Conservation (phyloP, 2,113 vertebrate genomes). For the Neoarius graeffei region DNA sequence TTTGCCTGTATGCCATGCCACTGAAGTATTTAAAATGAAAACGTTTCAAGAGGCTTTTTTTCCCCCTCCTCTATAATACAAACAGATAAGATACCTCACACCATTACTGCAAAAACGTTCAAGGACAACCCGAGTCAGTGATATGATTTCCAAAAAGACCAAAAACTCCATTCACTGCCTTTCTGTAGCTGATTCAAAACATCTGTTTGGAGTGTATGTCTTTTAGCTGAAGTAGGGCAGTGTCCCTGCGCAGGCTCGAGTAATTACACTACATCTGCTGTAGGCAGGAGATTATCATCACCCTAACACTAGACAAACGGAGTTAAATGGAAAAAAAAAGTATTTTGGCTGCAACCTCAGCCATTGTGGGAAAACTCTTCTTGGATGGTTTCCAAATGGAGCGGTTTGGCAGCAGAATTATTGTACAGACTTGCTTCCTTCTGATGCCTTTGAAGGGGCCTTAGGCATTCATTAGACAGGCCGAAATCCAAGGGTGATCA, state of each 20-base stretch:
- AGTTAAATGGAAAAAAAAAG: conserved; percentile 30
- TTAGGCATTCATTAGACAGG: conserved; percentile 47
- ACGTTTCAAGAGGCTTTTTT: neutral
- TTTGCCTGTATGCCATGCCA: neutral
- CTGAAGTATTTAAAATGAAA: conserved; percentile 20
- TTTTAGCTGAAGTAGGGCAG: conserved; percentile 31
- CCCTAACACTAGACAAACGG: conserved; percentile 45
- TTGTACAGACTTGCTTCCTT: conserved; percentile 45
- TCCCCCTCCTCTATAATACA: neutral
- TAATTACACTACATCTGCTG: conserved; percentile 50
- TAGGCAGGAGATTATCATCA: conserved; percentile 54
- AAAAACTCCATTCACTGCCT: conserved; percentile 4
- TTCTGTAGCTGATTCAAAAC: conserved; percentile 34
- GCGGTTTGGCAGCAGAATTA: conserved; percentile 46
- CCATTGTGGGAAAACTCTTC: conserved; percentile 42
- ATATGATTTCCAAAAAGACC: conserved; percentile 28
- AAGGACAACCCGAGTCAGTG: conserved; percentile 15
- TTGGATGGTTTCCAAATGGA: conserved; percentile 50
- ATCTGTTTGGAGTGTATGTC: conserved; percentile 42
- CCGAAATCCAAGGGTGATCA: conserved; percentile 45
- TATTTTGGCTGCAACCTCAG: conserved; percentile 39
- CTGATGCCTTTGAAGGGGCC: conserved; percentile 50
- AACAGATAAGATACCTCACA: conserved; percentile 29
- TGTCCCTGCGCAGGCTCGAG: conserved; percentile 39
- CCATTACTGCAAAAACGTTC: neutral